phyloP scores from a whole-genome alignment of 2,797 vertebrate genomes.

The Lophura swinhoii region DNA sequence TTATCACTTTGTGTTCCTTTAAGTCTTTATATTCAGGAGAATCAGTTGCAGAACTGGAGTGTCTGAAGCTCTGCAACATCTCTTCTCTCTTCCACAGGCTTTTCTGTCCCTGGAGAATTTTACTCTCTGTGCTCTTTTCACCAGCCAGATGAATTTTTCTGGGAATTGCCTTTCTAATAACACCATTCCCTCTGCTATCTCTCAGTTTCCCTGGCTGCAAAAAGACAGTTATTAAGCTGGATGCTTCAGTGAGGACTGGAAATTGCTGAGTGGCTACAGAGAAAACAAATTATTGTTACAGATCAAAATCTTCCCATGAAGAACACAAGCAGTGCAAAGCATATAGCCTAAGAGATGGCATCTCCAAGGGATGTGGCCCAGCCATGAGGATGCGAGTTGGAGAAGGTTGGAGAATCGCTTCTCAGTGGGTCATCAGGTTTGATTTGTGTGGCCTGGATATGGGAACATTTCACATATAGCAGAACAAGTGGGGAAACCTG shows the following conservation, averaged over 20 bases:
- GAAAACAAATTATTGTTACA: neutral
- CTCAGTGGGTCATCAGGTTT: neutral
- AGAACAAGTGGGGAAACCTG: neutral
- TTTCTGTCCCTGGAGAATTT: neutral
- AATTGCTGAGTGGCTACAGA: neutral
- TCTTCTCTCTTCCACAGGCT: neutral
- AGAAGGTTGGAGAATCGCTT: neutral
- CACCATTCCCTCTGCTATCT: neutral
- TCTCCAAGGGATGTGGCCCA: accelerated
- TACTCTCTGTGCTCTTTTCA: neutral
- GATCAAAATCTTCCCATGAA: neutral
- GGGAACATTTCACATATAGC: neutral
- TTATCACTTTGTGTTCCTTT: neutral
- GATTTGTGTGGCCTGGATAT: neutral
- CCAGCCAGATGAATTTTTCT: neutral
- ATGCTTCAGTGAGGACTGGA: neutral
- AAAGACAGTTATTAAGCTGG: neutral
- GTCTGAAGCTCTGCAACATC: neutral
- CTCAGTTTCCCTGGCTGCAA: neutral
- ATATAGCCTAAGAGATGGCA: neutral
- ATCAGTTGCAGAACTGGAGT: neutral
- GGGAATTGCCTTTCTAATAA: neutral
- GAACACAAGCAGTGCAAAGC: neutral
- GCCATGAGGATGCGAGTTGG: neutral
- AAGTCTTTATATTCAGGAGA: neutral